Conservation (phyloP, 2,797 vertebrate genomes). For the Taenioides sp. region DNA sequence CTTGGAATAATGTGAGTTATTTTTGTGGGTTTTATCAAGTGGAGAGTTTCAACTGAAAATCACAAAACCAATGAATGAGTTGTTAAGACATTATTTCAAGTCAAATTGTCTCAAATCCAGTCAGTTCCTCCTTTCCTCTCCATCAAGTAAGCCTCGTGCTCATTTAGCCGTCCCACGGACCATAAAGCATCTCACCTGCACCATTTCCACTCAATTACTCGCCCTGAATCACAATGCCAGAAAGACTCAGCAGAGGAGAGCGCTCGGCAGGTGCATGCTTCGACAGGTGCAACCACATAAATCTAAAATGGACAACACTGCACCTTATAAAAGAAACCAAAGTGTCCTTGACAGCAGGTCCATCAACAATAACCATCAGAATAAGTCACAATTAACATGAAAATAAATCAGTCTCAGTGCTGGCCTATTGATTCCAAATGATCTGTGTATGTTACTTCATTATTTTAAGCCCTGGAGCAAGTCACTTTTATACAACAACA, state of each 20-base stretch:
- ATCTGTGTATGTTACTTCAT: not conserved
- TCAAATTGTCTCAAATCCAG: constrained; percentile 8
- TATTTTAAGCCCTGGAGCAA: not conserved
- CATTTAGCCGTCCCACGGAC: constrained; percentile 33
- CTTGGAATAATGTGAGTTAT: constrained; percentile 39
- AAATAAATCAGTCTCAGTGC: not conserved
- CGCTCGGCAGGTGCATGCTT: constrained; percentile 44
- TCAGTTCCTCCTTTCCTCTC: constrained; percentile 14
- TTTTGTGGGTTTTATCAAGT: constrained; percentile 30
- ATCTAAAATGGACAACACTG: constrained; percentile 38
- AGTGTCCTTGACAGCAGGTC: not conserved
- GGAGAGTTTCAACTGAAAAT: constrained; percentile 16
- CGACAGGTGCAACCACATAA: constrained; percentile 47
- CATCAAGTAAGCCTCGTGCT: constrained; percentile 22
- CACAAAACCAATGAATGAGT: constrained; percentile 44
- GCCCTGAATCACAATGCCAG: constrained; percentile 57
- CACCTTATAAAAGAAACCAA: constrained; percentile 31
- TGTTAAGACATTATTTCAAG: constrained; percentile 19
- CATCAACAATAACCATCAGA: not conserved
- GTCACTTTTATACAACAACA: not conserved
- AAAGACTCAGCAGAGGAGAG: constrained; percentile 49
- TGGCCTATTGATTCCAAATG: not conserved
- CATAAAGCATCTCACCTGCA: constrained; percentile 58
- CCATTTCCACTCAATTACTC: constrained; percentile 71
- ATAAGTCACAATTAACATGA: not conserved